These are phyloP conservation scores for Lasioglossum pauxillum DNA, from an alignment of 2,888 invertebrate genomes.

Conservation along the genomic window DNA sequence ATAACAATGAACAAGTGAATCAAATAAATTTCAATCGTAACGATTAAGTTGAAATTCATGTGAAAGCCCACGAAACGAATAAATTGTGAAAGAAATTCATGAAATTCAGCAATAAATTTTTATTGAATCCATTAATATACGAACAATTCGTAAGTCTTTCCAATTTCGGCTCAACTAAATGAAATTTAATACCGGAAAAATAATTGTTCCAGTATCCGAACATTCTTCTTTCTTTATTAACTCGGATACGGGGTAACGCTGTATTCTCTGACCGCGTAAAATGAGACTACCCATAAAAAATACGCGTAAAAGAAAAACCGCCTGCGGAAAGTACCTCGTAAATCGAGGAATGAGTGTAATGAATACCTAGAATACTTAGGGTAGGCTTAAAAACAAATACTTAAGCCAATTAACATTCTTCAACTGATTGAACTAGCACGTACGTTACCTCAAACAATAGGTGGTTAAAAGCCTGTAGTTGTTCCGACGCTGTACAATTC, in stretches of 20 bases:
- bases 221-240: not conserved
- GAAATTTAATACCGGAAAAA: not conserved
- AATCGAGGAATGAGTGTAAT: not conserved
- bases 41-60: not conserved
- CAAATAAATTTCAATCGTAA: not conserved
- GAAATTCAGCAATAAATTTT: not conserved
- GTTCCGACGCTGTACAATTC: not conserved
- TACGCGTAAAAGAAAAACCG: conserved; percentile 6
- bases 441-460: not conserved
- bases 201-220: not conserved
- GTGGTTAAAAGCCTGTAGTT: not conserved
- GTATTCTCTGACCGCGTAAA: not conserved
- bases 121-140: not conserved
- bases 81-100: not conserved
- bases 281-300: not conserved
- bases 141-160: not conserved
- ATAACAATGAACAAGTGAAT: not conserved
- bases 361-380: not conserved
- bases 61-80: not conserved
- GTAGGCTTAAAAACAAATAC: not conserved
- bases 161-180: not conserved
- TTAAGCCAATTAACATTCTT: not conserved
- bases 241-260: not conserved
- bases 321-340: not conserved
- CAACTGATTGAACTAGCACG: not conserved